Percentiles rank a stretch among this genome's conserved stretches.
phyloP scores from a whole-genome alignment of 2,888 invertebrate genomes.

The Danaus chrysippus region DNA sequence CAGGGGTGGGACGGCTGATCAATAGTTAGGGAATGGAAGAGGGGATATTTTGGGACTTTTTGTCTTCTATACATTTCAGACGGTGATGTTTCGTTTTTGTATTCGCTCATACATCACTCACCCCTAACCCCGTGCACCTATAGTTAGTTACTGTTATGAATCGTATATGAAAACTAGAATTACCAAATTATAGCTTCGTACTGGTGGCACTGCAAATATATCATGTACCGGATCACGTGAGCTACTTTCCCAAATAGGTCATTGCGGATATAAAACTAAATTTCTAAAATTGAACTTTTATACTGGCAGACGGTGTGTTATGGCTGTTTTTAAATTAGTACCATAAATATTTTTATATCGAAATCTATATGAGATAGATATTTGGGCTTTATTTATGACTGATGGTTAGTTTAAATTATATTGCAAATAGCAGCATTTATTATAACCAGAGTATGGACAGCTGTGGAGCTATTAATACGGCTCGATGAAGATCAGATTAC shows the following conservation, averaged over 20 bases:
- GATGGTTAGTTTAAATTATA: neutral
- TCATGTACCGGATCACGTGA: constrained; percentile 2
- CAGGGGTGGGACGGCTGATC: constrained; percentile 22
- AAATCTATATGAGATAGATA: neutral
- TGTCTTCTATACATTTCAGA: constrained; percentile 1
- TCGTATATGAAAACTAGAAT: no score
- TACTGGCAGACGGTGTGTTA: neutral
- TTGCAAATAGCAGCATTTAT: neutral
- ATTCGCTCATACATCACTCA: neutral
- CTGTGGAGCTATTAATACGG: constrained; percentile 14
- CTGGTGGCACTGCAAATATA: neutral
- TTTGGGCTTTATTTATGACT: neutral
- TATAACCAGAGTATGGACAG: neutral
- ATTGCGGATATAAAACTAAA: constrained; percentile 2
- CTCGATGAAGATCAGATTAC: constrained; percentile 20
- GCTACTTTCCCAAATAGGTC: constrained; percentile 4
- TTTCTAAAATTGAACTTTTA: constrained; percentile 1
- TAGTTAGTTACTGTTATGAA: no score
- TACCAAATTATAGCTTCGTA: neutral
- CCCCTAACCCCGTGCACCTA: neutral
- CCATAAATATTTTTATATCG: neutral
- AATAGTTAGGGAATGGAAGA: constrained; percentile 14
- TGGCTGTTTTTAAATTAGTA: neutral
- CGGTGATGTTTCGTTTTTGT: neutral
- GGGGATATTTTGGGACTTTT: constrained; percentile 18